Evolutionary conservation across 2,113 vertebrate genomes (phyloP).

Genomic region (Syngnathoides biaculeatus): DNA sequence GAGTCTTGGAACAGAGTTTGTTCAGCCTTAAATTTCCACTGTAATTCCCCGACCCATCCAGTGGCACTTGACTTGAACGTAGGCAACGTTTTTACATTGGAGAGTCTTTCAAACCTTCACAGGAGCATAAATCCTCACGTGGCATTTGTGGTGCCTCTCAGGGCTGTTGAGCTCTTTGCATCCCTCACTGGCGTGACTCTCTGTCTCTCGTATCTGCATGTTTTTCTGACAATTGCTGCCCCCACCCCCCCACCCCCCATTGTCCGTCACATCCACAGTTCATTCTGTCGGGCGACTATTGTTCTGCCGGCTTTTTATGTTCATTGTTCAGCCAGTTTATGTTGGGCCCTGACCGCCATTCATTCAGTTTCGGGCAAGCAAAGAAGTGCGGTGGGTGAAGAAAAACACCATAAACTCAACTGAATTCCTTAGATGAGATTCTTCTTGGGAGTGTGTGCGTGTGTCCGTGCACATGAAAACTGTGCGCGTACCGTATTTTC

Average conservation of each 20-base stretch:
- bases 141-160: conserved; percentile 7
- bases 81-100: not conserved
- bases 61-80: not conserved
- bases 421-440: conserved; percentile 34
- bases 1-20: not conserved
- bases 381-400: conserved; percentile 24
- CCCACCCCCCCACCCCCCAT: too few relatives aligned
- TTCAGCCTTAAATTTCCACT: not conserved
- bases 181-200: conserved; percentile 24
- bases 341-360: conserved; percentile 44
- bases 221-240: conserved; percentile 13
- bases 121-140: not conserved
- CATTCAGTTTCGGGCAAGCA: conserved; percentile 38
- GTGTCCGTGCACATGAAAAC: not conserved
- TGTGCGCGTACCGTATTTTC: too few relatives aligned
- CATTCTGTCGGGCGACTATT: conserved; percentile 36
- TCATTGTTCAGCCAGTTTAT: conserved; percentile 44
- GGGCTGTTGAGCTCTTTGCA: conserved; percentile 27
- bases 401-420: conserved; percentile 18
- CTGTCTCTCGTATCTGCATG: conserved; percentile 16
- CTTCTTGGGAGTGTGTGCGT: conserved; percentile 34
- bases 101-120: not conserved
- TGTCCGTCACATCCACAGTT: conserved; percentile 13
- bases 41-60: not conserved
- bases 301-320: conserved; percentile 50